Base-by-base conservation (phyloP, 2,113 vertebrate genomes). In the Desmodus rotundus region DNA sequence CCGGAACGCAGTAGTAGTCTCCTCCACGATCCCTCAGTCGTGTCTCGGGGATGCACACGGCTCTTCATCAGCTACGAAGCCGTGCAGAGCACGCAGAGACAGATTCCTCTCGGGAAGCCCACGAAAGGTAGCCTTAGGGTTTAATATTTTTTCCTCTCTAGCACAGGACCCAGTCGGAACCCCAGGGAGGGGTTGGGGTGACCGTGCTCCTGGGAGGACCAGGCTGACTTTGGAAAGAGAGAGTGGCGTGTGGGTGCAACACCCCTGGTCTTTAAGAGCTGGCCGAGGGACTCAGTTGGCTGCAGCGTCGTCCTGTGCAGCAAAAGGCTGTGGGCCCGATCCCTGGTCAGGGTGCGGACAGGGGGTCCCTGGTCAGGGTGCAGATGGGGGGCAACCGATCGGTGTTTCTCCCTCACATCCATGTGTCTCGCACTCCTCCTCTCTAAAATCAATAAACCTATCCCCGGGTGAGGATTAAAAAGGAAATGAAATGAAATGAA, bases 241-340 rank as follows among this genome's bases (percentile, higher is more conserved):
- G 20, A 3, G 52, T 41, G 16, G 2, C 0, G 1, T 22, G 50
- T 6, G 5, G 14, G 33, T 8, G 41, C 73, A 31, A 43, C 20
- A 36, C 13, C 12, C 8, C 28, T 65, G n/a, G 22, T n/a, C 47
- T 89, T 43, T 61, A 10, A 26, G 56, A 78, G 3, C 12, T 6
- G 61, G 61, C 61, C 12, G 13, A 11, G 61, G 14, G 12, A 28
- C 26, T 63, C 28, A 14, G 61, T 14, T 1, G 61, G 61, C 4
- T 28, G 58, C 10, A 58, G 58, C 58, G 26, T 7, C 56, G 24
- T 28, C 58, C 24, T 28, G 10, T 61, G 58, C 11, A 12, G 2
- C 24, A 12, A 1, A 58, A 26, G 58, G 58, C 4, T 61, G 9
- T 10, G 3, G 58, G 26, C 28, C 24, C 2, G 4, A 63, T 26